Evolutionary conservation across 2,888 invertebrate species (phyloP), one percentile per base, ranked within the genome.

Genomic region (Bellardia bayeri): DNA sequence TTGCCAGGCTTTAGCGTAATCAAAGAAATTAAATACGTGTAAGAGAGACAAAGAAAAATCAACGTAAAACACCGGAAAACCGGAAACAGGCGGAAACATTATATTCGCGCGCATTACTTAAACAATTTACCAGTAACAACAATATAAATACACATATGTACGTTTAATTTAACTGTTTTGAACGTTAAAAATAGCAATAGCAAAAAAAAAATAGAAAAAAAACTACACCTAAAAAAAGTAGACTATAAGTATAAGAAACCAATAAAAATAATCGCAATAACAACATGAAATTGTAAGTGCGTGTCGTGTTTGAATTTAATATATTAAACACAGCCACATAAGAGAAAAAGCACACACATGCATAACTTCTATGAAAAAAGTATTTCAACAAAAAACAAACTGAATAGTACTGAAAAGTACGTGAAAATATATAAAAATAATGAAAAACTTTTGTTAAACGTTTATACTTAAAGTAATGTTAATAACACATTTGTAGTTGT

Each of bases 251-350:
- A 80, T 61, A 80, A 33, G 75, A 83, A 85, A 88, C 80, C 82
- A 82, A 86, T 87, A 85, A 88, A 83, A 87, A 87, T 86, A 88
- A 87, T 86, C 84, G 64, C 82, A 87, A 84, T 79, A 82, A 82
- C 74, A 82, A 87, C 87, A 69, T 81, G 78, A 72, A 82, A 86
- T 80, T 58, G 80, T 87, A 85, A 88, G 87, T 88, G 87, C 88
- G 88, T 92, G 89, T 91, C 92, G 90, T 92, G 91, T 91, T 91
- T 92, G 92, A 91, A 91, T 92, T 92, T 91, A 92, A 92, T 92
- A 91, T 92, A 87, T 84, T 91, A 72, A 82, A 76, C 40, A 51
- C 69, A 80, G 23, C 79, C 66, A 66, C 40, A 74, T 6, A 51
- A n/a, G 51, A 33, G 5, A 37, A 37, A 37, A 33, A 33, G 5